Base-by-base conservation (phyloP, 2,888 invertebrate species). In the Cosmopolites sordidus region DNA sequence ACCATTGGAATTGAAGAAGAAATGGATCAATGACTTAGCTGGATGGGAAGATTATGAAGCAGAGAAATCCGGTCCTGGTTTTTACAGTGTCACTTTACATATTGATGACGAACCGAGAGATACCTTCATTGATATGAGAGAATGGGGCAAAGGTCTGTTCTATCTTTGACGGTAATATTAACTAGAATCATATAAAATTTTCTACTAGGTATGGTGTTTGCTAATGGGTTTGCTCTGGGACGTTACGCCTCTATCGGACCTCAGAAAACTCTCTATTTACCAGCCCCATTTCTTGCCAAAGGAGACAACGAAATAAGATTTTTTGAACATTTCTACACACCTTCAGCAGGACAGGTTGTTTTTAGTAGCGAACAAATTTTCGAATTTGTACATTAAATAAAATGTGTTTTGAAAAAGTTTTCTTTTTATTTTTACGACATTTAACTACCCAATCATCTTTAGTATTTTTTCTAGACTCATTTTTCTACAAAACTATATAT, bases 141-240 rank as follows among this genome's bases (percentile, higher is more conserved):
- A 82, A 11, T 95, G 93, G 94, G 82, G 81, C 47, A 93, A 92
- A 78, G 93, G 93, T 56, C 42, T 6, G 22, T 22, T 22, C 8
- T n/a, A n/a, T n/a, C n/a, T n/a, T n/a, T n/a, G n/a, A n/a, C n/a
- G n/a, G n/a, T n/a, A n/a, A n/a, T n/a, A n/a, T n/a, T n/a, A n/a
- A n/a, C n/a, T 22, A 22, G 8, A 22, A 22, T 22, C n/a, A 22
- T 22, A 22, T 22, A 22, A 22, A 3, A 22, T 33, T 33, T 33
- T 33, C 11, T 43, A 47, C 39, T 37, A 57, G 57, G 58, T 1
- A 79, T 87, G 54, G 83, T 87, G 0, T 88, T 89, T 73, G 74
- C 94, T 1, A 94, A 94, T 69, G 89, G 87, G 0, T 82, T 87
- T 65, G 90, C 92, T 69, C 76, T 94, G 17, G 93, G 93, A 0